phyloP scores from a whole-genome alignment of 2,113 vertebrate species.

The Boleophthalmus pectinirostris region DNA sequence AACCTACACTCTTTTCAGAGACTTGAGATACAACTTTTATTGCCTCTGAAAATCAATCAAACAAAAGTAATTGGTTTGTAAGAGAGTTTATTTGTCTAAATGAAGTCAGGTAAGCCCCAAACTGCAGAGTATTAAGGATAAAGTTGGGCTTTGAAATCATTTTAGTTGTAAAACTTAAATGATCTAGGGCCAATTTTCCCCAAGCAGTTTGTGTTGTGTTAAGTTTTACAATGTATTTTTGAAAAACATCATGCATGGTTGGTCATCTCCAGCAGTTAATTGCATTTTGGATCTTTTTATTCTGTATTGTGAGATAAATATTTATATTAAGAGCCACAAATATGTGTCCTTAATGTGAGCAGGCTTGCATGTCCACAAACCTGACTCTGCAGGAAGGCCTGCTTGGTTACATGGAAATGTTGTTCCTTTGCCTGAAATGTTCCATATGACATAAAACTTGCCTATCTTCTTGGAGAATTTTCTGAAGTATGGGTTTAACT shows the following conservation, averaged over 20 bases:
- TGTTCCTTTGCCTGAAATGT: no score
- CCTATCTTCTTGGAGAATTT: no score
- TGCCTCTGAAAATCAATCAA: no score
- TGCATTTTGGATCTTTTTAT: neutral
- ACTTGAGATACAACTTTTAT: neutral
- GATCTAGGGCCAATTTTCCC: neutral
- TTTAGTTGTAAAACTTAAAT: neutral
- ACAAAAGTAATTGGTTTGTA: neutral
- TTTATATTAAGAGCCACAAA: no score
- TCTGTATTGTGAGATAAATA: no score
- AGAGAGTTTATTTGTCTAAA: neutral
- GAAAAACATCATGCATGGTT: neutral
- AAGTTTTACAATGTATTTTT: neutral
- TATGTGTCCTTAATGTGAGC: no score
- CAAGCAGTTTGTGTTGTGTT: neutral
- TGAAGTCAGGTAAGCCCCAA: neutral
- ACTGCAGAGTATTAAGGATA: neutral
- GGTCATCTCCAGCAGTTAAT: neutral
- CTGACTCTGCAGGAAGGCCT: no score
- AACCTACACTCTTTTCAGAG: constrained; percentile 1
- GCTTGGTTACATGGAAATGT: no score
- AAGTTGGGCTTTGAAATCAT: neutral
- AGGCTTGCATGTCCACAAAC: no score
- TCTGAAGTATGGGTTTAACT: no score
- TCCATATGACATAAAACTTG: no score